phyloP scores from a whole-genome alignment of 2,113 vertebrate species.

The Sturnus vulgaris region DNA sequence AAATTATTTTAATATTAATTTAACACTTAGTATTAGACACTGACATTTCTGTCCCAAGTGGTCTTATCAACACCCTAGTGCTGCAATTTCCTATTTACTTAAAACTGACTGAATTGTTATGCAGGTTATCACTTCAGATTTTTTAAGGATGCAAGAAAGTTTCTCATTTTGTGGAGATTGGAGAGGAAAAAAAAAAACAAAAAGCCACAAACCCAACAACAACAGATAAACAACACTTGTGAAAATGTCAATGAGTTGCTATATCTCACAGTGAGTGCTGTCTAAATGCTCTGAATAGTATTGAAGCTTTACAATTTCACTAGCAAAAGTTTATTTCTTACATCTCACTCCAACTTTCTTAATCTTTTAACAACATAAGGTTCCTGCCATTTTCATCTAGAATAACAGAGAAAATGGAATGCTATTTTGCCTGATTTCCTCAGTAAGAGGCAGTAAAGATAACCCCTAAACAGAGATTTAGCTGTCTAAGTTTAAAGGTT shows the following conservation, averaged over 20 bases:
- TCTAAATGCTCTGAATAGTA: background rate
- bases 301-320: background rate
- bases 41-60: conserved; percentile 24
- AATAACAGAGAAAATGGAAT: background rate
- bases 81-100: conserved; percentile 13
- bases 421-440: background rate
- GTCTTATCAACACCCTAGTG: background rate
- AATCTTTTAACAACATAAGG: background rate
- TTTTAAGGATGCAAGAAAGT: background rate
- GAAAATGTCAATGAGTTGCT: conserved; percentile 14
- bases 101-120: conserved; percentile 7
- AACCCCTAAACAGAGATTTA: background rate
- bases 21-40: background rate
- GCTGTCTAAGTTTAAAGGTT: background rate
- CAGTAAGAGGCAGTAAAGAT: background rate
- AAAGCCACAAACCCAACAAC: background rate
- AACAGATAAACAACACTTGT: background rate
- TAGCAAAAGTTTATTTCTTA: background rate
- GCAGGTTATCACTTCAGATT: background rate
- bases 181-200: background rate
- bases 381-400: background rate
- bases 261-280: background rate
- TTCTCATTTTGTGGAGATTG: background rate
- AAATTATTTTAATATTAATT: background rate
- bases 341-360: background rate